Evolutionary conservation across 2,113 vertebrate species (phyloP).

Genomic region (Forbesichthys papilliferus): DNA sequence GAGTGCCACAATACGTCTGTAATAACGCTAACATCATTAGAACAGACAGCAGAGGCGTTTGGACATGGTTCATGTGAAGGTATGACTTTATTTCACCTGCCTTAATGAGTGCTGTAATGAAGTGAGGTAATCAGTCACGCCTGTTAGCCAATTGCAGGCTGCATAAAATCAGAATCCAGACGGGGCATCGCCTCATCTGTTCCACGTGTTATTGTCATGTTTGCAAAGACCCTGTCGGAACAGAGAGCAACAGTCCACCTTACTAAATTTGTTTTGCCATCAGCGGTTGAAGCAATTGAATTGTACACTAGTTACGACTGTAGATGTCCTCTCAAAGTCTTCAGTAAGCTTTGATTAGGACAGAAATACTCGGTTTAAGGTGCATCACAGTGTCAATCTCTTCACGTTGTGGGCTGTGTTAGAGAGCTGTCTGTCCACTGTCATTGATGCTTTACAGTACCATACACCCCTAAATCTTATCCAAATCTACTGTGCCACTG

Average conservation of each 20-base stretch:
- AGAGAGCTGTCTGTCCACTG: conserved; percentile 8
- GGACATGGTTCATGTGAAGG: conserved; percentile 3
- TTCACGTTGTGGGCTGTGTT: conserved; percentile 25
- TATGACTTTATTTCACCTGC: conserved; percentile 22
- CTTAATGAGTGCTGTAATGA: conserved; percentile 53
- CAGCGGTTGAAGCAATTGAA: conserved; percentile 1
- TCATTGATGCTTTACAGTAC: conserved; percentile 15
- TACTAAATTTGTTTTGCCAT: not conserved
- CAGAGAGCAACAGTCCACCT: not conserved
- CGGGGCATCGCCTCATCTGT: conserved; percentile 48
- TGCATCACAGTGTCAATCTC: not conserved
- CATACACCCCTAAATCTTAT: not conserved
- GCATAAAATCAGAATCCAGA: conserved; percentile 60
- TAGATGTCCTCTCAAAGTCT: not conserved
- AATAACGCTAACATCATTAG: not conserved
- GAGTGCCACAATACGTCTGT: too few relatives aligned
- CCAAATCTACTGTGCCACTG: not conserved
- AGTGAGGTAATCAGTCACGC: conserved; percentile 61
- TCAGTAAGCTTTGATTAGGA: not conserved
- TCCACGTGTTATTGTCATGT: conserved; percentile 40
- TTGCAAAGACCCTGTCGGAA: not conserved
- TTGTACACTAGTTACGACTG: not conserved
- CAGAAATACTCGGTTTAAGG: not conserved
- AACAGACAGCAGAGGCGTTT: conserved; percentile 13
- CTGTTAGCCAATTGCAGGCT: conserved; percentile 58